Conservation (phyloP, 2,113 vertebrate species). For the Microcebus murinus region DNA sequence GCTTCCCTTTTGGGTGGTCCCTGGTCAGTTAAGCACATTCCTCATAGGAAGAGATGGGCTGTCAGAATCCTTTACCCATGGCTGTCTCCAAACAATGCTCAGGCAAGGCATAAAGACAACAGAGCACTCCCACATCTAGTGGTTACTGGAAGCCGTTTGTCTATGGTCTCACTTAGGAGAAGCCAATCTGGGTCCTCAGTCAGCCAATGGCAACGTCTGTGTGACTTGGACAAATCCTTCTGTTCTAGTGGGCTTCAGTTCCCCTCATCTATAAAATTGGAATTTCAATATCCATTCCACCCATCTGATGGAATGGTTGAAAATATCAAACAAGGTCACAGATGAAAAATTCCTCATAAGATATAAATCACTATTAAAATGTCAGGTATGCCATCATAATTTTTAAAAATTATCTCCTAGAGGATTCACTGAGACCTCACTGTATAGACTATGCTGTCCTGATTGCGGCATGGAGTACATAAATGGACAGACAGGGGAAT, state of each 20-base stretch:
- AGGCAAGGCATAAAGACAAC: too few relatives aligned
- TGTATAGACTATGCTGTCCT: neutral
- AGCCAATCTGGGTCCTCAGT: neutral
- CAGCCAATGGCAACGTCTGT: neutral
- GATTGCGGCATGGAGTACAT: neutral
- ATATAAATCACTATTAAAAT: neutral
- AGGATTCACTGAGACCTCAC: neutral
- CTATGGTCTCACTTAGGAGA: neutral
- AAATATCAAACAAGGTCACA: constrained; percentile 31
- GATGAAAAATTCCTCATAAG: neutral
- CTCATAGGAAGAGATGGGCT: neutral
- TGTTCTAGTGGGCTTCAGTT: neutral
- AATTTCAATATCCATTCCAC: constrained; percentile 14
- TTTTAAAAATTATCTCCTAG: neutral
- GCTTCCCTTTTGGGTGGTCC: neutral
- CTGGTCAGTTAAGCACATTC: neutral
- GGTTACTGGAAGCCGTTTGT: neutral
- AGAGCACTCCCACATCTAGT: neutral
- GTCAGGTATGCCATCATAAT: neutral
- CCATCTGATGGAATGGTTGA: neutral
- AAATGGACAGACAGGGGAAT: neutral
- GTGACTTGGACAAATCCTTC: neutral
- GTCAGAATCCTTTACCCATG: neutral
- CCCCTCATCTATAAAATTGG: neutral
- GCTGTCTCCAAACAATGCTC: too few relatives aligned